phyloP scores from a whole-genome alignment of 1,140 invertebrate genomes.

The Eriocheir sinensis region DNA sequence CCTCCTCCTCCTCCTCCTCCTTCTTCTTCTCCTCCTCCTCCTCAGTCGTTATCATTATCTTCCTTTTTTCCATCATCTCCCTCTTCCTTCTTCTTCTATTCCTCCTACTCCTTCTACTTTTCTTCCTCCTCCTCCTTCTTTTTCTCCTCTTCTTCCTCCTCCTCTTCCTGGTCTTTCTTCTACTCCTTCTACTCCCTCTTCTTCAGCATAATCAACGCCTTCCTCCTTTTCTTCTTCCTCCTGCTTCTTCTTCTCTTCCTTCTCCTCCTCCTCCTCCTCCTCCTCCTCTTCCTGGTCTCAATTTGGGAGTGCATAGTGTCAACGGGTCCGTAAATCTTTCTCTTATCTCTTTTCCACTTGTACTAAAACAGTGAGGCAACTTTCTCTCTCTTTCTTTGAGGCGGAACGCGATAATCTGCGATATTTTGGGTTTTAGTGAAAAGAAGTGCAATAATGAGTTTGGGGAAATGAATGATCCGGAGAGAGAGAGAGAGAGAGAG shows the following conservation, averaged over 20 bases:
- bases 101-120: background rate
- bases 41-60: background rate
- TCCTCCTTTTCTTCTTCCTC: conserved; percentile 25
- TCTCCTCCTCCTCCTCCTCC: background rate
- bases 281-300: background rate
- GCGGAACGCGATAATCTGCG: conserved; percentile 50
- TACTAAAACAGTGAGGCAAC: conserved; percentile 30
- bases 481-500: conserved; percentile 29
- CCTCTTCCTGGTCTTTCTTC: background rate
- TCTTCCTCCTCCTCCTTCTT: background rate
- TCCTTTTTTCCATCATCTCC: background rate
- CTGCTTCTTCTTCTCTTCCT: background rate
- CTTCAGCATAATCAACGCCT: background rate
- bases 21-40: background rate
- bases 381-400: background rate
- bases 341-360: conserved; percentile 49
- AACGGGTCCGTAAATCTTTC: background rate
- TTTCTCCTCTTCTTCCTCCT: background rate
- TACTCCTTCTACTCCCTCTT: background rate
- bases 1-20: background rate
- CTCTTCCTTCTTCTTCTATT: background rate
- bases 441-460: conserved; percentile 62
- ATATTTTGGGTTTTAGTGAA: conserved; percentile 69
- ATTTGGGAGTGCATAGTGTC: conserved; percentile 2
- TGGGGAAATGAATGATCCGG: conserved; percentile 14